These are phyloP conservation scores for Ostrea edulis DNA, from an alignment of 1,140 invertebrate species.

Conservation along the genomic window DNA sequence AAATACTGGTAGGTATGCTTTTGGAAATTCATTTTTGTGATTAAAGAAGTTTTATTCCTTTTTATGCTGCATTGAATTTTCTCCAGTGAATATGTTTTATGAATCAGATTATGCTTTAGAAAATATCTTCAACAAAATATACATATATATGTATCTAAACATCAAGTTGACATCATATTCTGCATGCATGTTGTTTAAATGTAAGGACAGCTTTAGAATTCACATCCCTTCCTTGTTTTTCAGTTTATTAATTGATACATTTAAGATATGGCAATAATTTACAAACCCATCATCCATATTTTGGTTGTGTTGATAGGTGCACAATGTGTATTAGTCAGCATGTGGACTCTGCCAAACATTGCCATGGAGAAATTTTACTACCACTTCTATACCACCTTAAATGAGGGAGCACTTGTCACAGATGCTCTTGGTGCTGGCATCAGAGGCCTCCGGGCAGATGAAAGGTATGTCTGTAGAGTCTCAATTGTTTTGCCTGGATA, in stretches of 20 bases:
- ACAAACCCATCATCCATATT: not conserved
- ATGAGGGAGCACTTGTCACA: constrained; percentile 61
- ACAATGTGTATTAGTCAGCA: constrained; percentile 71
- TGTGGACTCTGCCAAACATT: constrained; percentile 69
- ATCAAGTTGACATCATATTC: not conserved
- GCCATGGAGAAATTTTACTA: constrained; percentile 72
- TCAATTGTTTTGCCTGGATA: no score
- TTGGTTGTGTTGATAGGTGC: constrained; percentile 62
- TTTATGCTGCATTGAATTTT: no score
- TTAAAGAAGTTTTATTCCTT: no score
- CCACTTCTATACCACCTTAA: constrained; percentile 71
- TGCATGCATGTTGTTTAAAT: not conserved
- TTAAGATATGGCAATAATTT: no score
- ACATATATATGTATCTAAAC: not conserved
- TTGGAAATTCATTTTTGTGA: no score
- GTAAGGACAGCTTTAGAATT: not conserved
- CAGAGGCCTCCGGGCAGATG: constrained; percentile 59
- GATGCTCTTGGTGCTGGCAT: constrained; percentile 62
- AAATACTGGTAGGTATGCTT: not conserved
- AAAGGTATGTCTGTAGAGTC: constrained; percentile 61
- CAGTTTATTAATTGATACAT: no score
- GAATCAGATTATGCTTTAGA: no score
- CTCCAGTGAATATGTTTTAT: no score
- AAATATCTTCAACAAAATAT: no score
- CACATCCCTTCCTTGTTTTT: no score